These are phyloP conservation scores for Eulimnadia texana DNA, from an alignment of 1,140 invertebrate species.

Conservation along the genomic window DNA sequence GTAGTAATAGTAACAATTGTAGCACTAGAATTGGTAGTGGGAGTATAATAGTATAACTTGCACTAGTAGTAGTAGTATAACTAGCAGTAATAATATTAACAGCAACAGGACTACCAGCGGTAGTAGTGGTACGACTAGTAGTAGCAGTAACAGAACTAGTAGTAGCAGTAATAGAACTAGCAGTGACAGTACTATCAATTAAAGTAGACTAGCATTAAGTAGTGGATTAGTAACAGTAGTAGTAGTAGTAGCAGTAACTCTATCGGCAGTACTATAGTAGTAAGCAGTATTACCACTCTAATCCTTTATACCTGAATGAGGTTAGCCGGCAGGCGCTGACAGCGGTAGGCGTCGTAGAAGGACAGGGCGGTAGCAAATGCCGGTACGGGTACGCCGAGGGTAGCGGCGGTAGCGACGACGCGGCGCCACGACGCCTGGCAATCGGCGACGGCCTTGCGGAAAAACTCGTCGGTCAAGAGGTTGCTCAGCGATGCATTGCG, in stretches of 20 bases:
- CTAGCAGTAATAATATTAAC: too few relatives aligned
- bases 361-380: constrained; percentile 82
- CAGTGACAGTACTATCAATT: too few relatives aligned
- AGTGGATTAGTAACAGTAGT: background rate
- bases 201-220: too few relatives aligned
- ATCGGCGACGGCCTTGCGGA: constrained; percentile 63
- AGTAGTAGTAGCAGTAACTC: background rate
- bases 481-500: constrained; percentile 79
- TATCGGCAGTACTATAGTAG: background rate
- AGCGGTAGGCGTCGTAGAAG: constrained; percentile 93
- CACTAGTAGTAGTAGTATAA: too few relatives aligned
- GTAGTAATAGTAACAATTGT: too few relatives aligned
- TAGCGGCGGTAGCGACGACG: constrained; percentile 39
- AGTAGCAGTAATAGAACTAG: too few relatives aligned
- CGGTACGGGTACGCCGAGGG: constrained; percentile 73
- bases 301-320: constrained; percentile 68
- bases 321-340: constrained; percentile 70
- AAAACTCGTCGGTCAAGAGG: constrained; percentile 90
- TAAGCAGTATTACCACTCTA: background rate
- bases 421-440: constrained; percentile 59
- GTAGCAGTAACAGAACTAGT: too few relatives aligned
- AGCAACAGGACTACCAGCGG: too few relatives aligned
- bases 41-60: too few relatives aligned
- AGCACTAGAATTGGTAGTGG: too few relatives aligned
- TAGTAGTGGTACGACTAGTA: too few relatives aligned